A percentile compares a stretch with the other conserved stretches of the same genome.
Conservation (phyloP, 2,113 vertebrate species). For the Cottus gobio region DNA sequence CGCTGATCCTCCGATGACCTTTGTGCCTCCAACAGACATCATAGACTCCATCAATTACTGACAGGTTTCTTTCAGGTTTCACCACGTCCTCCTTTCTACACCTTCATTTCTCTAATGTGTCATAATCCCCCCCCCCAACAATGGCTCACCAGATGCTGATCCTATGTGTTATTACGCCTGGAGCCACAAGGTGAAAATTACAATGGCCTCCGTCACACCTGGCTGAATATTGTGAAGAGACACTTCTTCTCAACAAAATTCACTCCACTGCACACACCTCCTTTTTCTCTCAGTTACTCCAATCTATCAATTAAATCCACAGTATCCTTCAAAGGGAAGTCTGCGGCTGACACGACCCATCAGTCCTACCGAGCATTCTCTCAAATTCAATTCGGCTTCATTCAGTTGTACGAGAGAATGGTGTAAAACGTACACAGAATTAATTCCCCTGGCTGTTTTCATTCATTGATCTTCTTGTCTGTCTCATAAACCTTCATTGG, state of each 20-base stretch:
- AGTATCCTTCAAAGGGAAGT: not conserved
- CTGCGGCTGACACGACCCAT: not conserved
- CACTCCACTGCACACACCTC: not conserved
- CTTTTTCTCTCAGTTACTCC: not conserved
- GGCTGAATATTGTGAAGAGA: not conserved
- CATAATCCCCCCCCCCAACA: too few relatives aligned
- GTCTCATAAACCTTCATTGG: not conserved
- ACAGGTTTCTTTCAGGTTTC: not conserved
- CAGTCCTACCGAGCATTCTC: not conserved
- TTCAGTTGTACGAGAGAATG: conserved; percentile 5
- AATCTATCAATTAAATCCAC: conserved; percentile 5
- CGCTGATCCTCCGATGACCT: too few relatives aligned
- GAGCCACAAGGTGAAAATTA: not conserved
- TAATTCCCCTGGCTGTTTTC: not conserved
- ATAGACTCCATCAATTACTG: not conserved
- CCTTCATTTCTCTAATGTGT: not conserved
- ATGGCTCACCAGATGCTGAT: not conserved
- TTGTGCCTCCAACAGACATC: not conserved
- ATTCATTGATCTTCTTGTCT: not conserved
- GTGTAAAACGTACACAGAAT: not conserved
- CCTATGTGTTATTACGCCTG: not conserved
- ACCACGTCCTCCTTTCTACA: not conserved
- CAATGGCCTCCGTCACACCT: not conserved
- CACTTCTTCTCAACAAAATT: not conserved
- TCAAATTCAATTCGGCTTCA: not conserved